Evolutionary conservation across 2,888 invertebrate genomes (phyloP), one percentile per base, ranked within the genome.

Genomic region (Thera britannica): DNA sequence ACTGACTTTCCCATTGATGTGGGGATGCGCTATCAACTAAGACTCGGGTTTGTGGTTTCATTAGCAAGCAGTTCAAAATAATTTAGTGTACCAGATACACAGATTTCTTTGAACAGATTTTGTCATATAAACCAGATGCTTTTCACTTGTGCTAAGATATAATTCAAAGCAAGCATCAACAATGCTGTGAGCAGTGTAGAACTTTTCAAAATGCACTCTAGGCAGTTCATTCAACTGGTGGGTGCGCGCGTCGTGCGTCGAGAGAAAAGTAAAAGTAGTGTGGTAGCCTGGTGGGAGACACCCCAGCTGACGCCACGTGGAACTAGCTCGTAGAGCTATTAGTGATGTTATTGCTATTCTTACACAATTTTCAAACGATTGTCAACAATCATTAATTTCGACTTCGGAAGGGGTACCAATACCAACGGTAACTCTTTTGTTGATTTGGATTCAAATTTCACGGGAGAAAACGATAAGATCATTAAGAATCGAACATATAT

Each of bases 261-360:
- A 83, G 87, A 88, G 88, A 88, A 92, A 92, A 92, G 92, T 93
- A 92, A 92, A 92, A 92, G 92, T 91, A 84, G 83, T 81, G 79
- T 76, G 78, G 81, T 78, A 78, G 82, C 81, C 75, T 80, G 80
- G 83, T 70, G 72, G 71, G 73, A 69, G 70, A 38, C 62, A 58
- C 66, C 59, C 62, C 85, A 83, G 85, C 83, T 81, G 82, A 75
- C 78, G 79, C 81, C 81, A 75, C 79, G 81, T 75, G 71, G 71
- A 77, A 78, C 78, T 75, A 63, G 63, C 67, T 63, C 57, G 58
- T 60, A 51, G 66, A 68, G 58, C 64, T 61, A 72, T 65, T 67
- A 67, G 62, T 62, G 46, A 65, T 70, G 66, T 70, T 71, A 71
- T 73, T 74, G 63, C 67, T 73, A 76, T 76, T 73, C 77, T 85